phyloP scores from a whole-genome alignment of 2,888 invertebrate species.

The Hanleya hanleyi region DNA sequence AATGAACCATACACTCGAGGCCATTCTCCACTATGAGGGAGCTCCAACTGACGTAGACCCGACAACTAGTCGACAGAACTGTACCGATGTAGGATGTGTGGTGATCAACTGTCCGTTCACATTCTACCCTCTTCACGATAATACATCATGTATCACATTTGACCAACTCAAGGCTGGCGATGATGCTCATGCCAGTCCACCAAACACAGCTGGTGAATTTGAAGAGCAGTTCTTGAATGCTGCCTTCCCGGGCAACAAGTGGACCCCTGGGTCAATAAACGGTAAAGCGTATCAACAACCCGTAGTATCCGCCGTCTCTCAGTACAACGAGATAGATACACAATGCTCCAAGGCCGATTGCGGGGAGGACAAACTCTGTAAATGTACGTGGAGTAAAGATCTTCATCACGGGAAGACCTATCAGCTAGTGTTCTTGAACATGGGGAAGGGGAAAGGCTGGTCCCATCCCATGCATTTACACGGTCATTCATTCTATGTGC shows the following conservation, averaged over 20 bases:
- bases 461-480: slow-evolving; percentile 68
- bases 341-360: slow-evolving; percentile 45
- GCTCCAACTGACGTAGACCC: slow-evolving; percentile 36
- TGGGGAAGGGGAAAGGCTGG: slow-evolving; percentile 55
- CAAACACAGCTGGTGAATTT: slow-evolving; percentile 28
- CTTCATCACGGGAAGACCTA: slow-evolving; percentile 49
- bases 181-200: slow-evolving; percentile 32
- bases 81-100: slow-evolving; percentile 39
- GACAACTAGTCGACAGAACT: slow-evolving; percentile 19
- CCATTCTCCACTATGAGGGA: slow-evolving; percentile 46
- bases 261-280: slow-evolving; percentile 51
- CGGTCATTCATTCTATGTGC: slow-evolving; percentile 64
- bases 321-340: slow-evolving; percentile 48
- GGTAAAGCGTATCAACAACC: slow-evolving; percentile 46
- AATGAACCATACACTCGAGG: slow-evolving; percentile 34
- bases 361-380: slow-evolving; percentile 45
- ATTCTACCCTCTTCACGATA: slow-evolving; percentile 21
- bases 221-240: slow-evolving; percentile 61
- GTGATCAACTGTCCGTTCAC: slow-evolving; percentile 51
- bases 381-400: slow-evolving; percentile 49
- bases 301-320: slow-evolving; percentile 44
- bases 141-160: slow-evolving; percentile 35
- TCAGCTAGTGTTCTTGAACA: slow-evolving; percentile 58
- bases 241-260: slow-evolving; percentile 52
- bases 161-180: slow-evolving; percentile 23